Evolutionary conservation across 2,797 vertebrate genomes (phyloP), one percentile per base, ranked within the genome.

Genomic region (Eospalax fontanierii): DNA sequence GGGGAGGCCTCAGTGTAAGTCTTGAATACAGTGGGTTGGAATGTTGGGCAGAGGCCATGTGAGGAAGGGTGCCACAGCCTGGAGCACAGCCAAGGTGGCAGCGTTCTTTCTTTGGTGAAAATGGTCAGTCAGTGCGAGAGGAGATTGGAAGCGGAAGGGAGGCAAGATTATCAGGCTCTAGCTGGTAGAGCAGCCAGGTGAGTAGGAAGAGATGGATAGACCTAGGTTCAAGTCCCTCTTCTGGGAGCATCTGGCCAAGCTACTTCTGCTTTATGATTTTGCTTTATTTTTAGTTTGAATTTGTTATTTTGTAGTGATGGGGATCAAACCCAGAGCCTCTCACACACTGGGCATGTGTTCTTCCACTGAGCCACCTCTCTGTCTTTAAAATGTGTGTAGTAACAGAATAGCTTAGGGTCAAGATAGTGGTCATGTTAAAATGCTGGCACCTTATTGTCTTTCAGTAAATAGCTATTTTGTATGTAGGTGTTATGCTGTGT

Each of bases 231-330:
- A 3, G 66, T 83, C 65, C 65, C 43, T n/a, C 6, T 59, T 74
- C 59, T 82, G 33, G 70, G 33, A 85, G 86, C 38, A 30, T 92
- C 63, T 54, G 79, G n/a, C 40, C 38, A 33, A 46, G 46, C 57
- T 85, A 40, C n/a, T 65, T 63, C 40, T 12, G 21, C 65, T 46
- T 70, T 6, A 3, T 35, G 65, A 76, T 6, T 80, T 68, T 84
- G 70, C 54, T 86, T 75, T 14, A 28, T 24, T 79, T 70, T 84
- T 22, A 28, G 59, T 71, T 73, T 43, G 12, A 61, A 61, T 61
- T 38, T n/a, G n/a, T 81, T 28, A 54, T 81, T 61, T 61, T 61
- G 38, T 46, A n/a, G 46, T 18, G 2, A 61, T 65, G 14, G 59
- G 16, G 38, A 46, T 28, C 24, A 43, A 46, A 15, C 2, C 38